Percentiles rank a stretch among this genome's conserved stretches.
Evolutionary conservation across 1,140 invertebrate species (phyloP).

Genomic region (Drosophila navojoa): DNA sequence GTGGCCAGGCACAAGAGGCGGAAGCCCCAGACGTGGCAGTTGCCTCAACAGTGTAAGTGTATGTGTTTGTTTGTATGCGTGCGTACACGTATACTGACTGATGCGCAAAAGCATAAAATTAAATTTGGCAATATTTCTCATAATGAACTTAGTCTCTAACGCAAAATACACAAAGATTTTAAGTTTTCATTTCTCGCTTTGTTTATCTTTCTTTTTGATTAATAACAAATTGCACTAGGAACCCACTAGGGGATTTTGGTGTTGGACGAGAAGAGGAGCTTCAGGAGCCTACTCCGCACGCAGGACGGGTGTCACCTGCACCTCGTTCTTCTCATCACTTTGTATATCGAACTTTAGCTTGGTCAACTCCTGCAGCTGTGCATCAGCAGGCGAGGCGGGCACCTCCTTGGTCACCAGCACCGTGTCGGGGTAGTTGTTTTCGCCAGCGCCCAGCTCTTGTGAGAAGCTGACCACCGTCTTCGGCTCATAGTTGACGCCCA

Average conservation of each 20-base stretch:
- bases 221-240: conserved; percentile 74
- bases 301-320: conserved; percentile 70
- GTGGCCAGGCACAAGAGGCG: conserved; percentile 21
- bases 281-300: conserved; percentile 47
- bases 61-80: conserved; percentile 9
- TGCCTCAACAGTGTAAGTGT: conserved; percentile 40
- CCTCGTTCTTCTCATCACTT: conserved; percentile 64
- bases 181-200: background rate
- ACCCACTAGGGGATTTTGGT: background rate
- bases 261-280: background rate
- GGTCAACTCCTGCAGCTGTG: conserved; percentile 64
- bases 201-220: conserved; percentile 23
- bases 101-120: conserved; percentile 74
- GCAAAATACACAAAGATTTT: conserved; percentile 51
- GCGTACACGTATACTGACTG: conserved; percentile 62
- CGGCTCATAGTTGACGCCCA: conserved; percentile 80
- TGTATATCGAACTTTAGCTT: conserved; percentile 82
- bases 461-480: conserved; percentile 79
- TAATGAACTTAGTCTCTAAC: conserved; percentile 79
- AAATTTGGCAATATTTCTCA: conserved; percentile 81
- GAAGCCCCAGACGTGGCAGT: conserved; percentile 20
- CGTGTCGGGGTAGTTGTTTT: conserved; percentile 79
- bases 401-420: conserved; percentile 64
- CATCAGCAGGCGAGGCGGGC: conserved; percentile 34
- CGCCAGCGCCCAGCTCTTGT: conserved; percentile 68